These are phyloP conservation scores for Ornithoptera alexandrae DNA, from an alignment of 2,888 invertebrate species.

Conservation along the genomic window DNA sequence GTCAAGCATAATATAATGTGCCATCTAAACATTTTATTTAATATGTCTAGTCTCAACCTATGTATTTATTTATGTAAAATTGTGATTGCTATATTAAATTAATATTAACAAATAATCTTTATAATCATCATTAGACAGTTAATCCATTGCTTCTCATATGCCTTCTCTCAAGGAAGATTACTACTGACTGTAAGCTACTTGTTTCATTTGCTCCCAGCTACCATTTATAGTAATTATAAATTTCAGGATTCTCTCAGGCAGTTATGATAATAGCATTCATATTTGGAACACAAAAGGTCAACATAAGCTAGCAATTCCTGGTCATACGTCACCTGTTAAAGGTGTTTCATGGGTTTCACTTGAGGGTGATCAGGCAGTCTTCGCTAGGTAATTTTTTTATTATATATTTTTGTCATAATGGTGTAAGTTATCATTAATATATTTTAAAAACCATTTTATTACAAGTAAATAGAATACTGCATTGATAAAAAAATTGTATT, in stretches of 20 bases:
- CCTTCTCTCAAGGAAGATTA: too few relatives aligned
- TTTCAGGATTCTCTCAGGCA: slow-evolving; percentile 92
- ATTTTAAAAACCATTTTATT: too few relatives aligned
- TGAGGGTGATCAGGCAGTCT: slow-evolving; percentile 82
- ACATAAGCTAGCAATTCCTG: slow-evolving; percentile 90
- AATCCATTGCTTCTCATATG: too few relatives aligned
- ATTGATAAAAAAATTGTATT: too few relatives aligned
- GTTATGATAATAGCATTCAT: slow-evolving; percentile 95
- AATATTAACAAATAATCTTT: too few relatives aligned
- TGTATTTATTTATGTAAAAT: too few relatives aligned
- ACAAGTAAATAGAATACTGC: too few relatives aligned
- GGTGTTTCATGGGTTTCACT: slow-evolving; percentile 91
- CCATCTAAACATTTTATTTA: too few relatives aligned
- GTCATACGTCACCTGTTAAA: slow-evolving; percentile 93
- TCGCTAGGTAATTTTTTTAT: slow-evolving; percentile 80
- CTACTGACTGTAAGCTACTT: neutral
- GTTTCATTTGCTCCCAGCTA: neutral
- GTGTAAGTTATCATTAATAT: neutral
- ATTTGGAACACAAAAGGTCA: slow-evolving; percentile 94
- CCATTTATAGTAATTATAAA: neutral
- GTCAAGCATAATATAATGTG: too few relatives aligned
- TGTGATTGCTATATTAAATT: too few relatives aligned
- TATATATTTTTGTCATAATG: slow-evolving; percentile 1
- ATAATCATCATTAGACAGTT: too few relatives aligned
- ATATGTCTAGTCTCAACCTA: too few relatives aligned